Evolutionary conservation across 2,113 vertebrate genomes (phyloP).

Genomic region (Misgurnus anguillicaudatus): DNA sequence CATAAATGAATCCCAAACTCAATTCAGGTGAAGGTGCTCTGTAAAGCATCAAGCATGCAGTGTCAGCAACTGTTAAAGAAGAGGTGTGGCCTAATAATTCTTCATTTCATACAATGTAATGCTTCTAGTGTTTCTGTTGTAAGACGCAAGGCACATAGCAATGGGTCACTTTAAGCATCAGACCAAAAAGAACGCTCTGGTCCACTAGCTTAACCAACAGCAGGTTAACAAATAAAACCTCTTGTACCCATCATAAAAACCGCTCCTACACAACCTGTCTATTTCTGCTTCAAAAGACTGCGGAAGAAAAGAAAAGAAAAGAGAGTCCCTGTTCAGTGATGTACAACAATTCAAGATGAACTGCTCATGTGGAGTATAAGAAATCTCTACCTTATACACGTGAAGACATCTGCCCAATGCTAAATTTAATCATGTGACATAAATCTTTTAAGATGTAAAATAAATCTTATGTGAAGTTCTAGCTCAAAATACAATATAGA

Average conservation of each 20-base stretch:
- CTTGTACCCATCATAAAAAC: slow-evolving; percentile 20
- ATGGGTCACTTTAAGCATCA: background rate
- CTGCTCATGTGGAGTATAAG: slow-evolving; percentile 10
- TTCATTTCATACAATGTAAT: no score
- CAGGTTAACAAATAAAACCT: background rate
- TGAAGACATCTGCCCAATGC: background rate
- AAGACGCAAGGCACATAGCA: no score
- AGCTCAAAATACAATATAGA: no score
- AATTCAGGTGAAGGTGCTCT: background rate
- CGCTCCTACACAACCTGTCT: slow-evolving; percentile 15
- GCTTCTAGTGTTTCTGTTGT: no score
- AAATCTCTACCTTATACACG: no score
- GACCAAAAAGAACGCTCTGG: background rate
- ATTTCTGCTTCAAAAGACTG: background rate
- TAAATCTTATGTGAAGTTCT: no score
- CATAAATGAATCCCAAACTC: background rate
- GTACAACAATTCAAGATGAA: slow-evolving; percentile 8
- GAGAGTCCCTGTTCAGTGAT: background rate
- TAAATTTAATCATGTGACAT: no score
- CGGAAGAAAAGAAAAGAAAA: background rate
- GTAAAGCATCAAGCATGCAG: background rate
- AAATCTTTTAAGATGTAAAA: background rate
- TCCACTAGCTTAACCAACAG: background rate
- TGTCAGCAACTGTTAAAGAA: no score
- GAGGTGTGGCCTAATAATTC: background rate